Base-by-base conservation (phyloP, 2,888 invertebrate genomes). In the Cephus pygmeus region DNA sequence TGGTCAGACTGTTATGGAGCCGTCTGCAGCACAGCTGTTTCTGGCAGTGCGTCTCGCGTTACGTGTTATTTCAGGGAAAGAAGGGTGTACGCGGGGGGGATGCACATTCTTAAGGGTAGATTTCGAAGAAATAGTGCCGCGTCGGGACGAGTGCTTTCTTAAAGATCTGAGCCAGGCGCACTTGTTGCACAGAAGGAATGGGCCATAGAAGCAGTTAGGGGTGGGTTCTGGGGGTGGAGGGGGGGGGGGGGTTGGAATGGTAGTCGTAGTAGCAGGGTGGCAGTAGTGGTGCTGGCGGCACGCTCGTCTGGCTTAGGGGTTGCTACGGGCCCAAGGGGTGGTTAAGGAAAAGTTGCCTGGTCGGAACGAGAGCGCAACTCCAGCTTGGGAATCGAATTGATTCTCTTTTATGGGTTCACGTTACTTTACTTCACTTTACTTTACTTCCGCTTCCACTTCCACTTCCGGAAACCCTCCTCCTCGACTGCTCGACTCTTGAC, bases 401-500 rank as follows among this genome's bases (percentile, higher is more conserved):
- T 91, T 91, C 88, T 87, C 88, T 88, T 90, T 91, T 89, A 90
- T 87, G 87, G 87, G 81, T 85, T 85, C 82, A 82, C 88, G 86
- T 88, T 87, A 88, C 87, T 88, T 87, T 86, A 81, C 84, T 87
- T 88, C 87, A 40, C 40, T 40, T 40, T 40, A 40, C 40, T 40
- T 40, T 23, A 56, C 40, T 56, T 56, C 73, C 69, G 73, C 15
- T n/a, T 69, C 56, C 76, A 87, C 87, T 84, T 84, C 84, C 80
- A 79, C 79, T 56, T 56, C 40, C 40, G 40, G 40, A 56, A 56
- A 56, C 15, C 40, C 40, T 56, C 15, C 23, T 56, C 15, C 9
- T 56, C 23, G 40, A 79, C 80, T 79, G 83, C 83, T 83, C 81
- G 79, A 83, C 87, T 87, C 84, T 88, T 88, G 88, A 88, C 87